Conservation (phyloP, 2,797 vertebrate species). For the Eidolon dupreanum region DNA sequence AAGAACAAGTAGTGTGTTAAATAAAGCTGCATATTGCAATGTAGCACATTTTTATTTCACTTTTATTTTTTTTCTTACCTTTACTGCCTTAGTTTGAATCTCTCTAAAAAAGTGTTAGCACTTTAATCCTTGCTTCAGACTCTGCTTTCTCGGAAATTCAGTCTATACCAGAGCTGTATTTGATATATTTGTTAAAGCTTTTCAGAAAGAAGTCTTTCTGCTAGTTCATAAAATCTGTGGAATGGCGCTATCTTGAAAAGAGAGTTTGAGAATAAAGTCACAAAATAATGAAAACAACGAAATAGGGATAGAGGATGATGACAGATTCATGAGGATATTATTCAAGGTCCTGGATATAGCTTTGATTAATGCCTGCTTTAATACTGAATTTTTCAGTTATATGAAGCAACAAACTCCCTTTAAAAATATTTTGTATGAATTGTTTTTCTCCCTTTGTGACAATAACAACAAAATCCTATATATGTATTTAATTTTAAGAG, state of each 20-base stretch:
- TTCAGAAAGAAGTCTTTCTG: background rate
- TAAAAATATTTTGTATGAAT: background rate
- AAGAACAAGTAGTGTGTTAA: background rate
- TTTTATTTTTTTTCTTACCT: background rate
- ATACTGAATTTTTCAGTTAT: background rate
- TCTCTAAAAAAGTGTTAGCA: background rate
- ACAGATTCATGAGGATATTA: background rate
- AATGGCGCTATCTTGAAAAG: background rate
- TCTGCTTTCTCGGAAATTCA: background rate
- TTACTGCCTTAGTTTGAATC: background rate
- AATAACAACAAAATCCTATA: background rate
- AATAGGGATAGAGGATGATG: background rate
- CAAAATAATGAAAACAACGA: background rate
- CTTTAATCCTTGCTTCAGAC: background rate
- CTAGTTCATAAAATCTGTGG: background rate
- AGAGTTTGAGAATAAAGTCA: background rate
- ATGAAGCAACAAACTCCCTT: background rate
- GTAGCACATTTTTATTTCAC: too few species aligned
- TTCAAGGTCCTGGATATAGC: background rate
- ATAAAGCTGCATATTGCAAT: background rate
- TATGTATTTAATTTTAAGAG: background rate
- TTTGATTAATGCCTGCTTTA: background rate
- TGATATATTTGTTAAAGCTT: background rate
- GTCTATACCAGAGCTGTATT: background rate
- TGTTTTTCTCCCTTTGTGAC: background rate